Base-by-base conservation (phyloP, 2,888 invertebrate species). In the Athetis lepigone region DNA sequence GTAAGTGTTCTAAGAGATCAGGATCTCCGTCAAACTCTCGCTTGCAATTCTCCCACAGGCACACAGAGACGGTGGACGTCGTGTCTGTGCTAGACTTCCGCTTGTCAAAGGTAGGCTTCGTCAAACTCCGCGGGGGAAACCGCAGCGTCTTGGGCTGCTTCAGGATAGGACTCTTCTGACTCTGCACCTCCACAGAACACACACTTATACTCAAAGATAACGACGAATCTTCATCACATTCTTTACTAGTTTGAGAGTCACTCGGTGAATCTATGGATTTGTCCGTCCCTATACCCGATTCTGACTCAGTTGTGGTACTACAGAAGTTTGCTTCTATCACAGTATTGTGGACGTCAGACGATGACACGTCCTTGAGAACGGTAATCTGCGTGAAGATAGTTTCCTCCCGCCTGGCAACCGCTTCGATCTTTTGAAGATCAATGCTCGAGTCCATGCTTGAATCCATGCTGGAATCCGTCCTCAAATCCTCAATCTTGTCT, bases 1-100 rank as follows among this genome's bases (percentile, higher is more conserved):
- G 98, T 92, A 98, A 96, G 92, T 98, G 98, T 91, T 98, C 98
- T 84, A 98, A 95, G 77, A 98, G 96, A 89, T 97, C 97, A 59
- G 97, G 96, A 90, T 97, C 97, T 84, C 97, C 97, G 74, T 98
- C 98, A 82, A 97, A 97, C 87, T 96, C 96, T 81, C 96, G 96
- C 82, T 96, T 96, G 92, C 98, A 98, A 85, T 97, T 97, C 87
- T 97, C 96, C 98, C 98, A 98, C 76, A 97, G 95, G 87, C 98
- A 98, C 64, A 96, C 92, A 47, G 95, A 95, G 51, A 95, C 95
- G 74, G 84, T 95, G 79, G 90, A 85, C 2, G 95, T 94, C 16
- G 95, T 95, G 46, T 95, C 91, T 0, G 93, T 88, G 66, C 92
- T 93, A 21, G 93, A 90, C 56, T 80, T 91, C 74, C 94, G 85